Percentiles rank a stretch among this genome's conserved stretches.
Evolutionary conservation across 2,888 invertebrate species (phyloP).

Genomic region (Melanotus villosus): DNA sequence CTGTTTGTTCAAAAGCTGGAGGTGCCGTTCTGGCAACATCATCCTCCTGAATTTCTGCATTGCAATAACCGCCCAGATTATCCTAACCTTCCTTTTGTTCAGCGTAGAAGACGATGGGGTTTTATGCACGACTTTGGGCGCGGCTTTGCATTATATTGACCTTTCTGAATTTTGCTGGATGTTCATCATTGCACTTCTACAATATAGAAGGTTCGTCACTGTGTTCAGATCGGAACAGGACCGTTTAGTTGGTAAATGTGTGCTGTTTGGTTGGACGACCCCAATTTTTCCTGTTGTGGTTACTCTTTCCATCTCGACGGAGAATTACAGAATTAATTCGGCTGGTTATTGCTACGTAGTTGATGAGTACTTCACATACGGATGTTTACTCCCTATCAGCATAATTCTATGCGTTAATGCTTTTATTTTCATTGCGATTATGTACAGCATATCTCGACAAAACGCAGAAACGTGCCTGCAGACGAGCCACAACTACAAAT

Average conservation of each 20-base stretch:
- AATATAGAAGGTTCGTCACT: slow-evolving; percentile 75
- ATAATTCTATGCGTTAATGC: slow-evolving; percentile 70
- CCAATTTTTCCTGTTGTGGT: slow-evolving; percentile 70
- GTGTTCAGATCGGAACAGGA: slow-evolving; percentile 73
- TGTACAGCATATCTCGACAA: slow-evolving; percentile 67
- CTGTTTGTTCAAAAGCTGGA: slow-evolving; percentile 71
- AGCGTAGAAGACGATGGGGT: slow-evolving; percentile 63
- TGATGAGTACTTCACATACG: slow-evolving; percentile 69
- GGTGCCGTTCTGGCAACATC: slow-evolving; percentile 73
- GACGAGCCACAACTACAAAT: slow-evolving; percentile 68
- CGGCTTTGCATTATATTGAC: slow-evolving; percentile 74
- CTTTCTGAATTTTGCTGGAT: slow-evolving; percentile 80
- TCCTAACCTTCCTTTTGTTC: slow-evolving; percentile 66
- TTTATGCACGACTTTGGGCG: slow-evolving; percentile 72
- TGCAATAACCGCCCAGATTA: slow-evolving; percentile 67
- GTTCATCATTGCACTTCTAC: slow-evolving; percentile 76
- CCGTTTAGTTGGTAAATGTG: slow-evolving; percentile 73
- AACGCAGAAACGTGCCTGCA: slow-evolving; percentile 70
- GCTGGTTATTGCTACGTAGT: slow-evolving; percentile 69
- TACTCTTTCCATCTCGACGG: background rate
- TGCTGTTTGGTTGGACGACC: slow-evolving; percentile 74
- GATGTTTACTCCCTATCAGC: slow-evolving; percentile 70
- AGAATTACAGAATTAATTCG: slow-evolving; percentile 58
- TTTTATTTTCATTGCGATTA: slow-evolving; percentile 71
- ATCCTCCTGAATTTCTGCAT: slow-evolving; percentile 71